Conservation (phyloP, 2,797 vertebrate genomes). For the Myiotriccus ornatus region DNA sequence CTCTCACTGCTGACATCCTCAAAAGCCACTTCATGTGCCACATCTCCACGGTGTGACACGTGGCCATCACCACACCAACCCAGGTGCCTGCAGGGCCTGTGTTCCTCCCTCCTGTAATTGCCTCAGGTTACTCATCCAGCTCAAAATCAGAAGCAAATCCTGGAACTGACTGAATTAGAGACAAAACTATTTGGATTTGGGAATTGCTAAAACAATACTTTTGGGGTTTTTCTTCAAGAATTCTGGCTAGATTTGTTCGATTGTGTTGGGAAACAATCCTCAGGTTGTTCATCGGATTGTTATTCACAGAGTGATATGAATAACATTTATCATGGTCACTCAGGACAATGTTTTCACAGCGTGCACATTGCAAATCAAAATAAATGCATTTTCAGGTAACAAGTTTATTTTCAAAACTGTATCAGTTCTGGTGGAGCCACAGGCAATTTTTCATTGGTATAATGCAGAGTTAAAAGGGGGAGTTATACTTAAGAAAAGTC, state of each 20-base stretch:
- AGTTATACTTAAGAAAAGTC: neutral
- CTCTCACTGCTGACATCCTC: neutral
- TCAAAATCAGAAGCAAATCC: neutral
- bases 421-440: neutral
- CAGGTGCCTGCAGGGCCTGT: neutral
- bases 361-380: neutral
- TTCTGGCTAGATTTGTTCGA: neutral
- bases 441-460: neutral
- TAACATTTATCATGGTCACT: neutral
- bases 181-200: neutral
- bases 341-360: neutral
- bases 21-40: neutral
- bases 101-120: neutral
- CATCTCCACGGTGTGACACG: accelerated
- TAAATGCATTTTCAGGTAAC: neutral
- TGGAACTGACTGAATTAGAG: neutral
- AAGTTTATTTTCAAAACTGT: neutral
- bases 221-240: neutral
- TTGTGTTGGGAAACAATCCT: neutral
- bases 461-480: neutral
- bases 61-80: neutral
- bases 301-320: neutral
- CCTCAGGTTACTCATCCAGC: neutral
- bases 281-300: neutral
- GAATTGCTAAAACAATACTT: neutral